A percentile compares a stretch with the other conserved stretches of the same genome.
Evolutionary conservation across 2,797 vertebrate species (phyloP).

Genomic region (Somateria mollissima): DNA sequence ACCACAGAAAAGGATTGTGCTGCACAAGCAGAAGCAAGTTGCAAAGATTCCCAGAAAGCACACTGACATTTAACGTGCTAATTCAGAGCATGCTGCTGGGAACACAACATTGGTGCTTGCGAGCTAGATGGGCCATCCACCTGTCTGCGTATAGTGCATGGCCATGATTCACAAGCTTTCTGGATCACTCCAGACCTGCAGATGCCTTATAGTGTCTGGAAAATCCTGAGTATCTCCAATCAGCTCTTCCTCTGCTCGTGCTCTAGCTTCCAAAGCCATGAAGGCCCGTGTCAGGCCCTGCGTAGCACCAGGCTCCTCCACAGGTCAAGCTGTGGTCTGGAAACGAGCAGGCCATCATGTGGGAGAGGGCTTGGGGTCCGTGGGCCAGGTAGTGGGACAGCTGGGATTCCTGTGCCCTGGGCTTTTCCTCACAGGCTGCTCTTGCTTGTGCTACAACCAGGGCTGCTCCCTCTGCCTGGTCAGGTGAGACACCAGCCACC

Average conservation of each 20-base stretch:
- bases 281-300: too few relatives aligned
- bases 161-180: neutral
- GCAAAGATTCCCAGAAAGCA: neutral
- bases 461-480: neutral
- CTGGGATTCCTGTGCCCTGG: neutral
- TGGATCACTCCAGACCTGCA: neutral
- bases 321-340: neutral
- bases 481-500: accelerated
- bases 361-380: neutral
- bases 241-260: neutral
- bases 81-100: neutral
- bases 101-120: accelerated
- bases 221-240: neutral
- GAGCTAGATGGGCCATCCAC: neutral
- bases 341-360: accelerated
- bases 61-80: neutral
- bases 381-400: neutral
- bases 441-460: too few relatives aligned
- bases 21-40: neutral
- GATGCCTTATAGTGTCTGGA: neutral
- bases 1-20: neutral
- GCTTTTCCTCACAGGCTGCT: neutral
- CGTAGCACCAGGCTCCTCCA: neutral
- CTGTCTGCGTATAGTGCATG: neutral
- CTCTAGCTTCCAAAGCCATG: accelerated